Base-by-base conservation (phyloP, 2,113 vertebrate species). In the Cavia porcellus region DNA sequence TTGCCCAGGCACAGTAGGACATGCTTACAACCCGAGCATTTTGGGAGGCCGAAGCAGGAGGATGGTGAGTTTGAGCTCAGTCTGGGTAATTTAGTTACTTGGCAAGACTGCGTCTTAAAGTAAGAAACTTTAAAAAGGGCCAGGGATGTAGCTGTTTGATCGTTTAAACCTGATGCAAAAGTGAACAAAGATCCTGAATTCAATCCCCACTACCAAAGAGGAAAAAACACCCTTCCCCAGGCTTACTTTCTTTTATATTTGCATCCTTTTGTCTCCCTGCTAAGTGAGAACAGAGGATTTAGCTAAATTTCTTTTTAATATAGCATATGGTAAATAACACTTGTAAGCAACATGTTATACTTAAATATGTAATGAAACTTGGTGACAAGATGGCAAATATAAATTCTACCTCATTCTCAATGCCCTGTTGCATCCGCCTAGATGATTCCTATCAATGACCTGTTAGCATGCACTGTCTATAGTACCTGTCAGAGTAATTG, bases 211-310 rank as follows among this genome's bases (percentile, higher is more conserved):
- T 47, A 77, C 72, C 38, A 75, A 72, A 74, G 22, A 5, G 10
- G 1, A 3, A 72, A 42, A 38, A 38, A 38, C 4, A 45, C 3
- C n/a, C 38, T 75, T 74, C 22, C 15, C 20, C 19, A 62, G 61
- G 28, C 42, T 86, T 90, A 52, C 75, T 92, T 77, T 86, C 62
- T 75, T 89, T 83, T 38, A 38, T 79, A 14, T 88, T 90, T 94
- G 55, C 19, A 47, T 42, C 11, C n/a, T 57, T 64, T 84, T 91
- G 24, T 30, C 68, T 95, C 55, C 2, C 38, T 47, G 24, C 35
- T 59, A 50, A 68, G 17, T 95, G 52, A 86, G 61, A 15, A 77
- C 89, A 87, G 5, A 9, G 5, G 45, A 87, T 64, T 87, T 64
- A 87, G 32, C 83, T 88, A 91, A 81, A 85, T 72, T 66, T 42